Evolutionary conservation across 2,888 invertebrate genomes (phyloP).

Genomic region (Lithodes maja): DNA sequence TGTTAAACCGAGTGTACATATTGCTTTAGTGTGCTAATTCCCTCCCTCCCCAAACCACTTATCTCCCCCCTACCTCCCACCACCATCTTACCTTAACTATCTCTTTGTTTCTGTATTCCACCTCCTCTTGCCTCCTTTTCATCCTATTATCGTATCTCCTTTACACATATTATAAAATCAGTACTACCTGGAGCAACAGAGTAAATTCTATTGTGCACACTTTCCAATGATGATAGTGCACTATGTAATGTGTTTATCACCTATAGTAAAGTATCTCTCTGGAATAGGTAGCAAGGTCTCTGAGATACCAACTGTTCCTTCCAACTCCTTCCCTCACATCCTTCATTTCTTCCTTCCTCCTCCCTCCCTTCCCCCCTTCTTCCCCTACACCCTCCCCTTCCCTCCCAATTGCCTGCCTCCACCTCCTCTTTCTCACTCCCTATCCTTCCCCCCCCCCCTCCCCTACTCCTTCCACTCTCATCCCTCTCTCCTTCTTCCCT

Average conservation of each 20-base stretch:
- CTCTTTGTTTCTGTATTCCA: not conserved
- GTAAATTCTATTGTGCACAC: too few species aligned
- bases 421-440: not conserved
- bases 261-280: too few species aligned
- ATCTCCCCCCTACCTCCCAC: not conserved
- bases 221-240: too few species aligned
- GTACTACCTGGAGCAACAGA: too few species aligned
- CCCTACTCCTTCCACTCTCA: not conserved
- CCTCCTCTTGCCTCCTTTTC: not conserved
- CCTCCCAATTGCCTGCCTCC: not conserved
- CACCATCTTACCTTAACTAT: not conserved
- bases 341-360: not conserved
- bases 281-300: too few species aligned
- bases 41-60: too few species aligned
- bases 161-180: not conserved
- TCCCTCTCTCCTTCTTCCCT: not conserved
- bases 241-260: too few species aligned
- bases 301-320: not conserved
- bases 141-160: not conserved
- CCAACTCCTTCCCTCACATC: not conserved
- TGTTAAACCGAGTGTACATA: too few species aligned
- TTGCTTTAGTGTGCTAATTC: too few species aligned
- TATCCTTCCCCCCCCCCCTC: constrained; percentile 11
- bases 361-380: too few species aligned
- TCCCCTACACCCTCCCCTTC: not conserved